Base-by-base conservation (phyloP, 1,140 invertebrate genomes). In the Anoplophora glabripennis region DNA sequence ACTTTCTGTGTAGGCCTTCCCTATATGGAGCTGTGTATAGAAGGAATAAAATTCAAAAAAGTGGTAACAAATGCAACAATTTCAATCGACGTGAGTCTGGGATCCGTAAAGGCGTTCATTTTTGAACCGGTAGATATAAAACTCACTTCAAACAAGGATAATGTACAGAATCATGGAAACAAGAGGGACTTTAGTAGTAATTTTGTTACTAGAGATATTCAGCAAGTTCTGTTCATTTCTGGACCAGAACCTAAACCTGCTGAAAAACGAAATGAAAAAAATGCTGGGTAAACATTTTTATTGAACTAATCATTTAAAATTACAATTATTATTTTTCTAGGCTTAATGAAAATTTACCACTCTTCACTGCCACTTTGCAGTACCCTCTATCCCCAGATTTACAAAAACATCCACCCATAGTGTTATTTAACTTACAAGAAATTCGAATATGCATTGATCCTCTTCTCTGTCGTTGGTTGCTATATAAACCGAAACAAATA, bases 381-480 rank as follows among this genome's bases (percentile, higher is more conserved):
- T 78, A 79, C 70, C 82, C 85, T 7, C 74, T 80, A 63, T 71
- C 79, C 63, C 69, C 75, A 15, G 67, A 72, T 12, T 66, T 69
- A 28, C 76, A 80, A 45, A 68, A 74, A 61, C 79, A 83, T 70
- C 80, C 83, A 12, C 76, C 82, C 9, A 70, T 87, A 35, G 59
- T 86, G 3, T 78, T 81, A 3, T 77, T 86, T 61, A 80, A 81
- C 61, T 63, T 86, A 33, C 76, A 80, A 57, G 80, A 85, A 59
- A 79, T 85, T 45, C 78, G 80, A 55, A 73, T 81, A 42, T 82
- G 80, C 48, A 63, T 86, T 36, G 86, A 87, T 71, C 86, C 86
- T 3, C 71, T 83, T 11, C 66, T 89, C 3, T 77, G 81, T 42
- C 74, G 79, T 33, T 88, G 85, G 85, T 69, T 88, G 3, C 68